phyloP scores from a whole-genome alignment of 2,113 vertebrate genomes.

The Grallaria varia region DNA sequence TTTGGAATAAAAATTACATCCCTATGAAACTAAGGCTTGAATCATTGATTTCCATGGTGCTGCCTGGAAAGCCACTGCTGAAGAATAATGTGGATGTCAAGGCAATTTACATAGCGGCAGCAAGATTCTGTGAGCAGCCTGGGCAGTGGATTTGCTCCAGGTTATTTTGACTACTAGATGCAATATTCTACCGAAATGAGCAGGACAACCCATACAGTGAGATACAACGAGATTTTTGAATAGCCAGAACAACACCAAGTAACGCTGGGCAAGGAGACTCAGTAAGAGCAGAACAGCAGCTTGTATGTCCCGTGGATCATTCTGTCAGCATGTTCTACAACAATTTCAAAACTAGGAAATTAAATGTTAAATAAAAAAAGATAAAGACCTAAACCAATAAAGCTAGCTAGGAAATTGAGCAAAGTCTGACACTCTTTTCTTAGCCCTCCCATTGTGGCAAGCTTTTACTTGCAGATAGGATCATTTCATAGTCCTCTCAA shows the following conservation, averaged over 20 bases:
- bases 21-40: not conserved
- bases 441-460: not conserved
- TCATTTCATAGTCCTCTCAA: not conserved
- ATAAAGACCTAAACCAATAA: not conserved
- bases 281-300: not conserved
- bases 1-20: not conserved
- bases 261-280: not conserved
- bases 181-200: not conserved
- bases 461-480: not conserved
- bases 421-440: not conserved
- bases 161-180: not conserved
- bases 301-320: not conserved
- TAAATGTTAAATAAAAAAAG: not conserved
- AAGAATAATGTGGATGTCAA: not conserved
- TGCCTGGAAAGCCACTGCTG: not conserved
- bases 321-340: not conserved
- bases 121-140: not conserved
- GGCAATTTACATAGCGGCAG: not conserved
- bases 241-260: not conserved
- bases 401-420: not conserved
- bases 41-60: not conserved
- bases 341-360: not conserved
- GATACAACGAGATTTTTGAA: not conserved
- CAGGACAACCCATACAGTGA: not conserved
- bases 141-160: not conserved